Evolutionary conservation across 2,113 vertebrate genomes (phyloP).

Genomic region (Brachypteracias leptosomus): DNA sequence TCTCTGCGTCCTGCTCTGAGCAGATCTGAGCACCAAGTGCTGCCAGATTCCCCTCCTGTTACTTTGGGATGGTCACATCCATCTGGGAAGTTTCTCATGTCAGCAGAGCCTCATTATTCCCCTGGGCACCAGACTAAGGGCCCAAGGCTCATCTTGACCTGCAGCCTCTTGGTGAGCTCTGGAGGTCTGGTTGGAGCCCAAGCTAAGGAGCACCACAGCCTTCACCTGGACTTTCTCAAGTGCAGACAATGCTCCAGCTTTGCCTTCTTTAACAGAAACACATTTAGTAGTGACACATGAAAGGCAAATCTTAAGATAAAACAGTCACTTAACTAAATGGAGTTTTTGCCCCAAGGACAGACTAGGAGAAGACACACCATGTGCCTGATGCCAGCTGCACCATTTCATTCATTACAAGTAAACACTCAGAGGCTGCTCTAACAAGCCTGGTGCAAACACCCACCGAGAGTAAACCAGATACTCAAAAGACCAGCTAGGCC

Average conservation of each 20-base stretch:
- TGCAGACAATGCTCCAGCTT: neutral
- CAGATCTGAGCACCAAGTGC: neutral
- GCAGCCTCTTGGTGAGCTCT: neutral
- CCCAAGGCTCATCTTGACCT: accelerated
- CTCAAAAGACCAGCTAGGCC: neutral
- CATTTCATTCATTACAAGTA: neutral
- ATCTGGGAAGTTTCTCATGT: neutral
- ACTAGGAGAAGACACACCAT: neutral
- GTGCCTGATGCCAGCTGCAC: neutral
- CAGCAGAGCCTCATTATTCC: neutral
- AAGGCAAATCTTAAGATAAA: neutral
- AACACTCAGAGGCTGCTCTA: neutral
- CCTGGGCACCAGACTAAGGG: neutral
- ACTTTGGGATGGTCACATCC: neutral
- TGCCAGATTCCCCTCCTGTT: neutral
- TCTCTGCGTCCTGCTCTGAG: neutral
- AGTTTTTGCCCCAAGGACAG: neutral
- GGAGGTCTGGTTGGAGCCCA: neutral
- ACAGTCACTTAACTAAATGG: neutral
- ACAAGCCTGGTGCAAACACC: neutral
- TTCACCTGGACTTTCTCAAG: neutral
- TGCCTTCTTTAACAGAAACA: neutral
- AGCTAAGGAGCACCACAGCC: neutral
- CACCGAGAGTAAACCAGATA: neutral
- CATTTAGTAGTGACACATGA: neutral